These are phyloP conservation scores for Eurois occulta DNA, from an alignment of 2,888 invertebrate species.

Conservation along the genomic window DNA sequence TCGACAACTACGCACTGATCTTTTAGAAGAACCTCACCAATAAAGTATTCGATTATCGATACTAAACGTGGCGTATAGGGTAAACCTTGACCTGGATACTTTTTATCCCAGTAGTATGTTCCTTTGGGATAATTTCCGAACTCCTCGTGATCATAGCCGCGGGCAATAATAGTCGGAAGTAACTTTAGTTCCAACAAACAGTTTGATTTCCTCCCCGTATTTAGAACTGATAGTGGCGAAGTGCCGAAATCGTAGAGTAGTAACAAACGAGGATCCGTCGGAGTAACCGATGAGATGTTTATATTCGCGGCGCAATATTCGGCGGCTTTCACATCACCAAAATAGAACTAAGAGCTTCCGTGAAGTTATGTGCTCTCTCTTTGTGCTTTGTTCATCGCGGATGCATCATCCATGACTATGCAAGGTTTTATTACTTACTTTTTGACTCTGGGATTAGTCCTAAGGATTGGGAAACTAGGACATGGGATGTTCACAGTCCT, in stretches of 20 bases:
- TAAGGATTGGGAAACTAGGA: constrained; percentile 34
- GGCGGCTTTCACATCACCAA: constrained; percentile 75
- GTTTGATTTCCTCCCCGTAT: constrained; percentile 24
- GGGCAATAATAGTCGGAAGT: not conserved
- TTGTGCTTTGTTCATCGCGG: constrained; percentile 64
- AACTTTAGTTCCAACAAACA: constrained; percentile 19
- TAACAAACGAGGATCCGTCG: constrained; percentile 55
- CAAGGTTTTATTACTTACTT: constrained; percentile 23
- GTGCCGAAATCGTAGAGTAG: constrained; percentile 54
- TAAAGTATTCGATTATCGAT: not conserved
- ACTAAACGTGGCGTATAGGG: not conserved
- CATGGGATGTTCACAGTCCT: constrained; percentile 11
- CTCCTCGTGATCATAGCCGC: not conserved
- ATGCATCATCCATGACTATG: constrained; percentile 53
- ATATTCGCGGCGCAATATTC: constrained; percentile 68
- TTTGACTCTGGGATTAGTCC: constrained; percentile 19
- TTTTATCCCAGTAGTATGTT: not conserved
- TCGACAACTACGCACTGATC: not conserved
- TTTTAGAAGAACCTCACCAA: not conserved
- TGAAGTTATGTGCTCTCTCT: constrained; percentile 76
- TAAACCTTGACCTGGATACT: not conserved
- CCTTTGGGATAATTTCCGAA: not conserved
- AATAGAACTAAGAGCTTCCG: constrained; percentile 86
- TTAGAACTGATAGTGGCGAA: constrained; percentile 48
- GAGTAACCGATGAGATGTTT: constrained; percentile 76